Evolutionary conservation across 2,888 invertebrate genomes (phyloP), one percentile per base, ranked within the genome.

Genomic region (Eupeodes latifasciatus): DNA sequence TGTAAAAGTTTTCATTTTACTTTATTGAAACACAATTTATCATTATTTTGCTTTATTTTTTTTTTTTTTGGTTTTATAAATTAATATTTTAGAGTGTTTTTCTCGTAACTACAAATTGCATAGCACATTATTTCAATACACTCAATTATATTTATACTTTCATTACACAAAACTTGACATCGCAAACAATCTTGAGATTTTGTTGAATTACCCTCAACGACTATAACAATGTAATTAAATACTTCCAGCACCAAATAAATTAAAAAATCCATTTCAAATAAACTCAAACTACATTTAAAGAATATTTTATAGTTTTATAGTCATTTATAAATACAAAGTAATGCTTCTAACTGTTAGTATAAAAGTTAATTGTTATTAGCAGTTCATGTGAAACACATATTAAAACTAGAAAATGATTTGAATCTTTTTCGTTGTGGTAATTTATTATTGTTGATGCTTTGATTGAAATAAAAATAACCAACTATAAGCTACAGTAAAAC

Each of bases 81-180:
- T 5, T 44, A 9, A n/a, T 16, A 19, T 36, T 53, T 49, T 51
- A 14, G 14, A 14, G 14, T 1, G 6, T 19, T 53, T 49, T 51
- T 34, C 27, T 19, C 19, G 19, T 19, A n/a, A 51, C 12, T 36
- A 62, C 44, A 62, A 53, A 75, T 16, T 14, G 16, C 51, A 34
- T 64, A 10, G 14, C 76, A 64, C 51, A 51, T 76, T 0, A 44
- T 40, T 55, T 64, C 34, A 7, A 76, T n/a, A 27, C 76, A 76
- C 44, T 64, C 19, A 9, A 36, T 44, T 14, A 76, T 44, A 4
- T 51, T 44, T 6, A 76, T 19, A n/a, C 19, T 44, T 7, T 62
- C 49, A 10, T 76, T 76, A 14, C 76, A 76, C 11, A 4, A 0
- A 62, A 76, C 64, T 5, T 64, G 62, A n/a, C 76, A 76, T 6